These are phyloP conservation scores for Premnoplex brunnescens DNA, from an alignment of 2,797 vertebrate genomes.

Conservation along the genomic window DNA sequence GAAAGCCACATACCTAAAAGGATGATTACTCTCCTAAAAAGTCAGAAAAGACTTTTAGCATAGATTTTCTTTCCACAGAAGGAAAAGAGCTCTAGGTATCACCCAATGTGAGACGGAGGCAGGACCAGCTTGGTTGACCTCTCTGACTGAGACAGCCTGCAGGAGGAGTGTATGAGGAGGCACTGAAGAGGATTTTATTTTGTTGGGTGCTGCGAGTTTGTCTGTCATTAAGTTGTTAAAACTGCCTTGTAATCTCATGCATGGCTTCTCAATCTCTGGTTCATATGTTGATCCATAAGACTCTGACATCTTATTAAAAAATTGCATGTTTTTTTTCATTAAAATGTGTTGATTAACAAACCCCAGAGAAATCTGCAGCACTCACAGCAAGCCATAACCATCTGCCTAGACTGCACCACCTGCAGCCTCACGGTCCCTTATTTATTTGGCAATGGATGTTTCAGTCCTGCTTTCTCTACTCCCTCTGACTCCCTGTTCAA, in stretches of 20 bases:
- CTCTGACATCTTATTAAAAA: neutral
- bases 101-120: fast-evolving
- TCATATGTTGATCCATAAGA: neutral
- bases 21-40: neutral
- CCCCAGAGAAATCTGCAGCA: neutral
- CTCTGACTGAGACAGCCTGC: fast-evolving
- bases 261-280: neutral
- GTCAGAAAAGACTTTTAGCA: neutral
- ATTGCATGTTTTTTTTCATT: neutral
- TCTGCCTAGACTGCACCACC: neutral
- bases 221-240: neutral
- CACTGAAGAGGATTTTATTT: neutral
- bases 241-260: neutral
- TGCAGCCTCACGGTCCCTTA: neutral
- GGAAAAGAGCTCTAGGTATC: neutral
- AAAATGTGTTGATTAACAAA: neutral
- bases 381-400: neutral
- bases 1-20: neutral
- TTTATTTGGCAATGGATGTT: neutral
- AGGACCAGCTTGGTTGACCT: neutral
- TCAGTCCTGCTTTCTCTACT: neutral
- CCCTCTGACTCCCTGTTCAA: neutral
- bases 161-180: neutral
- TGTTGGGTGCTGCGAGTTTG: neutral
- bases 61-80: neutral